Evolutionary conservation across 2,888 invertebrate species (phyloP).

Genomic region (Diarsia dahlii): DNA sequence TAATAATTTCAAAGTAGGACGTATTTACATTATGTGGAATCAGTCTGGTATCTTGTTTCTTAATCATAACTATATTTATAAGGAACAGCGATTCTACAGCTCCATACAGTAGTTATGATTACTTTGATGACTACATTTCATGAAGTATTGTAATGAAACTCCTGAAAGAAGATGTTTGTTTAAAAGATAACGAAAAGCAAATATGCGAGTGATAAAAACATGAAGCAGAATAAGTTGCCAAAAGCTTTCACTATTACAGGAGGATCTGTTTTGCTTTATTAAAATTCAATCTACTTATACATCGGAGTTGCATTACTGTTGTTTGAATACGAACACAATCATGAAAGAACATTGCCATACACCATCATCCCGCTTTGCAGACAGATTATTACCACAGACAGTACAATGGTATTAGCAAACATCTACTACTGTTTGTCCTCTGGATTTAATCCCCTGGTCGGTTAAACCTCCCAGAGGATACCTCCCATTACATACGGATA

Average conservation of each 20-base stretch:
- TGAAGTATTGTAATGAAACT: not conserved
- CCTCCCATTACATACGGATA: slow-evolving; percentile 14
- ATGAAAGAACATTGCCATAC: slow-evolving; percentile 14
- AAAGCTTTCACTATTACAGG: not conserved
- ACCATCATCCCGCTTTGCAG: not conserved
- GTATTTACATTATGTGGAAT: slow-evolving; percentile 20
- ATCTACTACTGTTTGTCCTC: slow-evolving; percentile 31
- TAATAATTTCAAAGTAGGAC: slow-evolving; percentile 26
- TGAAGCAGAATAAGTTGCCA: too few species aligned
- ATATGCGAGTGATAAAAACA: not conserved
- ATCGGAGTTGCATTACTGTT: not conserved
- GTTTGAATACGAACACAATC: slow-evolving; percentile 15
- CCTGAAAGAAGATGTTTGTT: not conserved
- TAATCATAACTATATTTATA: slow-evolving; percentile 3
- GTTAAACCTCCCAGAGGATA: slow-evolving; percentile 18
- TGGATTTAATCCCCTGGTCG: slow-evolving; percentile 24
- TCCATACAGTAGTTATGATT: not conserved
- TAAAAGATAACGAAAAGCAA: not conserved
- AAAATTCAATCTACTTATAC: not conserved
- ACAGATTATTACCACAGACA: slow-evolving; percentile 15
- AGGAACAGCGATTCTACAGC: not conserved
- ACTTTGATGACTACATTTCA: not conserved
- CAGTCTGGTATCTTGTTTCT: slow-evolving; percentile 17
- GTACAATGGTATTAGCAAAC: slow-evolving; percentile 28
- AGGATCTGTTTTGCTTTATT: not conserved